Evolutionary conservation across 2,888 invertebrate genomes (phyloP).

Genomic region (Eudemis profundana): DNA sequence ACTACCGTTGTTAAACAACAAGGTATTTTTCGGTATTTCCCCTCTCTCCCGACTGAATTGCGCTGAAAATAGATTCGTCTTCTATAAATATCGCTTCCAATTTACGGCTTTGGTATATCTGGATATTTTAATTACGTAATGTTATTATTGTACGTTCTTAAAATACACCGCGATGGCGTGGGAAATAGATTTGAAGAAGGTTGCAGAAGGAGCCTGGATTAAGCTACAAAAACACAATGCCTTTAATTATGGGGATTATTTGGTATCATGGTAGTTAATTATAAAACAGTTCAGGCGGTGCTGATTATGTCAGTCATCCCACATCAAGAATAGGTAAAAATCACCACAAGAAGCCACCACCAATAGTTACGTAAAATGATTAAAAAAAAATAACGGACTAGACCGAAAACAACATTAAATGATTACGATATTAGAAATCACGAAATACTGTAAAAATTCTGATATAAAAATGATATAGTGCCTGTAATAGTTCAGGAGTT

Average conservation of each 20-base stretch:
- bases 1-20: conserved; percentile 12
- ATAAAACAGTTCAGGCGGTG: neutral
- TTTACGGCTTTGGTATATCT: conserved; percentile 15
- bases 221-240: neutral
- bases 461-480: too few relatives aligned
- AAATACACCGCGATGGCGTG: neutral
- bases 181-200: neutral
- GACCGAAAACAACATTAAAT: too few relatives aligned
- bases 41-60: conserved; percentile 2
- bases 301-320: too few relatives aligned
- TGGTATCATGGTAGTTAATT: neutral
- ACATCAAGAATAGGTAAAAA: too few relatives aligned
- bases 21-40: conserved; percentile 19
- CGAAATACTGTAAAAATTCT: too few relatives aligned
- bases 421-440: neutral
- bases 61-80: conserved; percentile 30
- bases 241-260: neutral
- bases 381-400: too few relatives aligned
- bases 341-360: too few relatives aligned
- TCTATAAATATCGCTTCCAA: conserved; percentile 31
- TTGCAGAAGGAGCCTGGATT: neutral
- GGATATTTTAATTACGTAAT: conserved; percentile 7
- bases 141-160: neutral
- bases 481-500: too few relatives aligned
- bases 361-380: too few relatives aligned